Evolutionary conservation across 2,888 invertebrate genomes (phyloP).

Genomic region (Thecophora atra): DNA sequence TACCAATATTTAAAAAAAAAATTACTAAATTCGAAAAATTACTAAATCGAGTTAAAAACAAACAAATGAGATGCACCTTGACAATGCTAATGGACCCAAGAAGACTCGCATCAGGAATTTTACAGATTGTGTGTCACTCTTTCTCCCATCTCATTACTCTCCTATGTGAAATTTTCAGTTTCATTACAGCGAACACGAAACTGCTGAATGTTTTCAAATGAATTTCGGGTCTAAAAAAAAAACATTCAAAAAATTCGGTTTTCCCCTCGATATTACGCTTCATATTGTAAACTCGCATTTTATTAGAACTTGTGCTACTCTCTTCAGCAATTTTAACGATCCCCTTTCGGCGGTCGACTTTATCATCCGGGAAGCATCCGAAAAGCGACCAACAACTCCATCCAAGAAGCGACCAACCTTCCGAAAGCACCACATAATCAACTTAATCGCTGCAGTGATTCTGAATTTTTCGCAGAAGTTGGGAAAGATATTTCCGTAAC

Average conservation of each 20-base stretch:
- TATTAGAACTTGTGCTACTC: not conserved
- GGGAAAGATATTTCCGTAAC: slow-evolving; percentile 9
- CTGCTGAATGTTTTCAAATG: not conserved
- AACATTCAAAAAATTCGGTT: not conserved
- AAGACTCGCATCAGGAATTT: no score
- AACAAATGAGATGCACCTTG: no score
- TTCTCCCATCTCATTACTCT: no score
- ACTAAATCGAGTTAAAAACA: no score
- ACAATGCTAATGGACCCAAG: no score
- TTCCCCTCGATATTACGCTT: not conserved
- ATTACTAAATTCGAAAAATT: no score
- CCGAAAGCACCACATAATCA: slow-evolving; percentile 21
- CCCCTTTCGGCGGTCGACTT: not conserved
- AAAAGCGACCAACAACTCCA: no score
- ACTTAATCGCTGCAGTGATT: slow-evolving; percentile 33
- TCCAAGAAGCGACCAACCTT: not conserved
- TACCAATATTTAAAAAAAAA: no score
- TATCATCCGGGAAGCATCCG: not conserved
- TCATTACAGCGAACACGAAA: no score
- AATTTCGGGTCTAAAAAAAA: not conserved
- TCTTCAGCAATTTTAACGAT: slow-evolving; percentile 30
- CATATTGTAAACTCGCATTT: not conserved
- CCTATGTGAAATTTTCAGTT: no score
- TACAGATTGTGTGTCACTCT: no score
- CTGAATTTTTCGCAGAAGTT: slow-evolving; percentile 28